phyloP scores from a whole-genome alignment of 2,113 vertebrate genomes.

The Scolopax mira region DNA sequence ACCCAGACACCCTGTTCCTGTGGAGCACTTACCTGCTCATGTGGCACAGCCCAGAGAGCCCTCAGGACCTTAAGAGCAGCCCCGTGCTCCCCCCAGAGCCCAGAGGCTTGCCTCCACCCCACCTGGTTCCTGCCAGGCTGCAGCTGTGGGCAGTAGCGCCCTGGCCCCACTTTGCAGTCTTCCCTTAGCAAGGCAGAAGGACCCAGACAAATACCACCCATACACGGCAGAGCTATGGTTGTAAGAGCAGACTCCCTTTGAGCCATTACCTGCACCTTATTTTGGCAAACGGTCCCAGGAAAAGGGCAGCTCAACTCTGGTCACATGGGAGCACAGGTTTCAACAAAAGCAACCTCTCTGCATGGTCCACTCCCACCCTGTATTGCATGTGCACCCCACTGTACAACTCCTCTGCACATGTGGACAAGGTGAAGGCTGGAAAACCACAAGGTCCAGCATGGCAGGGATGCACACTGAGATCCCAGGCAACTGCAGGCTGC shows the following conservation, averaged over 20 bases:
- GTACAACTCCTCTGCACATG: background rate
- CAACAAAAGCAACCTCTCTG: background rate
- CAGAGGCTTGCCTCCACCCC: background rate
- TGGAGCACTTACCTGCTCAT: background rate
- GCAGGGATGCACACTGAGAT: background rate
- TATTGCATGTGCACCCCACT: fast-evolving
- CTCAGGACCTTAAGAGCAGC: background rate
- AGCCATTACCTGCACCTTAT: background rate
- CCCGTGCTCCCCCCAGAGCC: background rate
- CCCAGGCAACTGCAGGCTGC: background rate
- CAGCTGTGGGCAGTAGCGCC: background rate
- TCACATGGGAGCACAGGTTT: background rate
- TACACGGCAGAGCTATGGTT: background rate
- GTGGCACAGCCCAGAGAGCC: background rate
- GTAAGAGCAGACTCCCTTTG: background rate
- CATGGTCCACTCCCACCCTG: background rate
- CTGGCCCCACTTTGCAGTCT: fast-evolving
- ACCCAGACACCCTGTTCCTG: background rate
- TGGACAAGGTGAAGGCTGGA: background rate
- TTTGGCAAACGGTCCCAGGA: background rate
- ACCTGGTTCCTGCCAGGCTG: constrained; percentile 39
- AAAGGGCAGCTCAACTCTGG: background rate
- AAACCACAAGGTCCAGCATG: background rate
- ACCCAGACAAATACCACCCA: fast-evolving
- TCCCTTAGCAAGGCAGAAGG: background rate